Base-by-base conservation (phyloP, 2,797 vertebrate species). In the Dipus sagitta region DNA sequence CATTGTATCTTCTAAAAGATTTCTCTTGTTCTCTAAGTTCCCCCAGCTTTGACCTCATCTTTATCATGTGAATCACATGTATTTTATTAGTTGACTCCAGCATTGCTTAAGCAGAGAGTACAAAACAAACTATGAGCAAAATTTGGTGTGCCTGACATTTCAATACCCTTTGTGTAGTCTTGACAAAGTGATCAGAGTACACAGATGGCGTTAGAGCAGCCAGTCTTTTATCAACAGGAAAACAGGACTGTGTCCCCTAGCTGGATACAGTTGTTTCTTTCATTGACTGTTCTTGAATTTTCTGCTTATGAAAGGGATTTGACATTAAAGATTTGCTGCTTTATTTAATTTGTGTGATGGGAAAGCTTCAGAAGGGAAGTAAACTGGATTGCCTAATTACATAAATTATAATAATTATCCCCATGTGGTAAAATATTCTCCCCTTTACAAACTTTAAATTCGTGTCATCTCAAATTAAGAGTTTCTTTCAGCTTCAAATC, bases 391-490 rank as follows among this genome's bases (percentile, higher is more conserved):
- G 68, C 65, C 65, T 92, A 79, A 86, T 94, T 94, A 83, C 52
- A 15, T 90, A 65, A 92, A 88, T 94, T 91, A 93, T 65, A 54
- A 52, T 84, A 74, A 96, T 90, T 90, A 93, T 30, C 6, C 58
- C 60, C 38, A 34, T 0, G 1, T 38, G 91, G 14, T n/a, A 42
- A 95, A n/a, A 21, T 38, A 28, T 23, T 26, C 34, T 64, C 64
- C 52, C 54, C 58, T 90, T 70, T 65, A 17, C 34, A 52, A 90
- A 84, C 67, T 10, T 65, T 87, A 85, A 80, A 86, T 34, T 32
- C 28, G 3, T 67, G 62, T 47, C 30, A 5, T 88, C n/a, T 71
- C 64, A 65, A 92, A 86, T 87, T 42, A 90, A 38, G 24, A 74
- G 23, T 77, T 93, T 77, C 42, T 64, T 65, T 62, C 26, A 24